Evolutionary conservation across 2,888 invertebrate species (phyloP).

Genomic region (Andrena dorsata): DNA sequence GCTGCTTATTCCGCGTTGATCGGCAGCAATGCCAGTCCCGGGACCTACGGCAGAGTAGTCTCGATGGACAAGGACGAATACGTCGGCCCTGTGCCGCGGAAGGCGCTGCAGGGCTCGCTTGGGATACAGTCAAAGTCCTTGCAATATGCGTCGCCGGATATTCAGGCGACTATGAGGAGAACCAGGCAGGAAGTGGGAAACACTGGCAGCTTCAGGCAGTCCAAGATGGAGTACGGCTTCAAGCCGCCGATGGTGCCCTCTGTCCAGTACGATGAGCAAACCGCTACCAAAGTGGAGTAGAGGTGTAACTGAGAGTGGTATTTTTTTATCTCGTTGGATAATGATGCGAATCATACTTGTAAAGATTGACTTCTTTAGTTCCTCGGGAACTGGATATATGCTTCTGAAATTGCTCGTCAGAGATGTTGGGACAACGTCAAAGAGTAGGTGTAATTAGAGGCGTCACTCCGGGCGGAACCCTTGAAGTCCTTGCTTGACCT

Average conservation of each 20-base stretch:
- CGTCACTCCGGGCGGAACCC: too few relatives aligned
- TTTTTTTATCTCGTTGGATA: too few relatives aligned
- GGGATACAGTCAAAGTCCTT: slow-evolving; percentile 44
- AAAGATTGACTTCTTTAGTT: neutral
- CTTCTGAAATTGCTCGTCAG: neutral
- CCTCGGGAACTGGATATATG: neutral
- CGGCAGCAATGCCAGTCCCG: slow-evolving; percentile 8
- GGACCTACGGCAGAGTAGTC: slow-evolving; percentile 20
- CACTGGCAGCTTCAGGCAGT: slow-evolving; percentile 87
- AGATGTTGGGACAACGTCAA: too few relatives aligned
- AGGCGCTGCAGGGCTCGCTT: slow-evolving; percentile 22
- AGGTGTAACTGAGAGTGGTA: neutral
- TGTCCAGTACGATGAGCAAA: slow-evolving; percentile 91
- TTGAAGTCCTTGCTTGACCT: too few relatives aligned
- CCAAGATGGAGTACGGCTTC: slow-evolving; percentile 93
- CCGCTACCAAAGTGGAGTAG: slow-evolving; percentile 80
- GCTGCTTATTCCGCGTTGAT: slow-evolving; percentile 13
- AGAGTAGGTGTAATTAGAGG: too few relatives aligned
- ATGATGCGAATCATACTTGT: too few relatives aligned
- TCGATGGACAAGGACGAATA: slow-evolving; percentile 45
- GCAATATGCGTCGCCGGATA: slow-evolving; percentile 30
- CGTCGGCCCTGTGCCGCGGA: slow-evolving; percentile 40
- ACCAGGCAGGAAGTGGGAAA: slow-evolving; percentile 85
- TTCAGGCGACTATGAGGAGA: slow-evolving; percentile 73
- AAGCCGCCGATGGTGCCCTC: slow-evolving; percentile 93